Percentiles rank a stretch among this genome's conserved stretches.
phyloP scores from a whole-genome alignment of 2,888 invertebrate genomes.

The Lasioglossum calceatum region DNA sequence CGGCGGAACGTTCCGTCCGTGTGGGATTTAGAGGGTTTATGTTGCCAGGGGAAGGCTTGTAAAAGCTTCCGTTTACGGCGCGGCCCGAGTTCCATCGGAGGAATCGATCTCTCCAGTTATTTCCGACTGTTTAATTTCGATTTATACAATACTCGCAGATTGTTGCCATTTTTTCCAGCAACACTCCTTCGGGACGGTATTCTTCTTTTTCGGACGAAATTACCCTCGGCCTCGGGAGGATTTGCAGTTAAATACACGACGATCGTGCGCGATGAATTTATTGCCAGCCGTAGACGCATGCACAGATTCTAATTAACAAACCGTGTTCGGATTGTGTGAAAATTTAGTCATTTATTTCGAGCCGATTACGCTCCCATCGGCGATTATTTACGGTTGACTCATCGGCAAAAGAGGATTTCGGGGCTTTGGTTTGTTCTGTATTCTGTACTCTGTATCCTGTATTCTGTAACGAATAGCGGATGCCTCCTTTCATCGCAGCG shows the following conservation, averaged over 20 bases:
- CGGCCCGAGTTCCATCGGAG: slow-evolving; percentile 33
- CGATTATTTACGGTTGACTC: slow-evolving; percentile 26
- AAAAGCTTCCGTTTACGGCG: slow-evolving; percentile 54
- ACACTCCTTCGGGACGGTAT: neutral
- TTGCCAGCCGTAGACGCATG: slow-evolving; percentile 11
- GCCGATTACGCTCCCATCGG: slow-evolving; percentile 12
- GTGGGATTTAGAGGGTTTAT: slow-evolving; percentile 68
- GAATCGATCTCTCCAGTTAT: slow-evolving; percentile 27
- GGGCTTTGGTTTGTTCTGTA: neutral
- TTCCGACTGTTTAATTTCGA: neutral
- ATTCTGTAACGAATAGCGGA: slow-evolving; percentile 18
- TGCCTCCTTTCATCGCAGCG: slow-evolving; percentile 12
- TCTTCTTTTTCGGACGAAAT: neutral
- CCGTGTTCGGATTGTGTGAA: neutral
- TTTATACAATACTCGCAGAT: no score
- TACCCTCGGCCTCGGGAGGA: neutral
- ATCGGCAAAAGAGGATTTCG: slow-evolving; percentile 19
- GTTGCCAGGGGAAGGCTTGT: slow-evolving; percentile 57
- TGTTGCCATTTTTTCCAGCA: neutral
- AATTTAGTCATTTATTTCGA: slow-evolving; percentile 28
- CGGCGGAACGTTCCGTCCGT: slow-evolving; percentile 58
- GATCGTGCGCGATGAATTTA: slow-evolving; percentile 21
- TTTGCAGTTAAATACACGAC: neutral
- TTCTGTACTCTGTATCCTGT: neutral
- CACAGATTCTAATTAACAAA: neutral